Conservation (phyloP, 2,797 vertebrate species). For the Psittacula echo region DNA sequence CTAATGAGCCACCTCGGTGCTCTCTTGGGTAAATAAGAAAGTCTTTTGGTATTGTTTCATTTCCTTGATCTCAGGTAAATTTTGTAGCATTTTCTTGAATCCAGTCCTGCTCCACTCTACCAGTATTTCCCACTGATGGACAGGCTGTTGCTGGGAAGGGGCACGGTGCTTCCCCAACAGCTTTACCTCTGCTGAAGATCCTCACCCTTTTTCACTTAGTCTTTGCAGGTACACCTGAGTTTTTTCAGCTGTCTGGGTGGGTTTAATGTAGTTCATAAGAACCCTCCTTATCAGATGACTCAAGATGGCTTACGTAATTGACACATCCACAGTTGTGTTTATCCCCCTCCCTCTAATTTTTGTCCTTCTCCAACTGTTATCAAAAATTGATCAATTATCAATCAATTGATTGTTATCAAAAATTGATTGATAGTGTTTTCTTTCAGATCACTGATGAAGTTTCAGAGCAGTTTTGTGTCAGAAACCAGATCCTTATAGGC, state of each 20-base stretch:
- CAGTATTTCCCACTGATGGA: background rate
- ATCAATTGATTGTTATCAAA: background rate
- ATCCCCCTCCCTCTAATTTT: background rate
- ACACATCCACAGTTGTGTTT: background rate
- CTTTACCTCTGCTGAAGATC: background rate
- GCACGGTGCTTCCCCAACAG: background rate
- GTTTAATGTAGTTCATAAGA: background rate
- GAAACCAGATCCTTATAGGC: background rate
- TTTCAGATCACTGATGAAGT: conserved; percentile 9
- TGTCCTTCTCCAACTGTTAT: background rate
- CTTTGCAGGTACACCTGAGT: background rate
- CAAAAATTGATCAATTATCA: background rate
- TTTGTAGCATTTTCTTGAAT: background rate
- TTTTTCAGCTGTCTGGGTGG: background rate
- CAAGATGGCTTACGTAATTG: background rate
- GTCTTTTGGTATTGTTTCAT: background rate
- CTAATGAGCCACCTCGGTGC: background rate
- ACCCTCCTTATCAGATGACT: background rate
- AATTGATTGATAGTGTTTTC: background rate
- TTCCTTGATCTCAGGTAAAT: background rate
- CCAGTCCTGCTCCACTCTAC: background rate
- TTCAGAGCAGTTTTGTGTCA: background rate
- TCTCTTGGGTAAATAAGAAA: conserved; percentile 2
- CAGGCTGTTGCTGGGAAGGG: accelerated
- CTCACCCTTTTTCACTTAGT: background rate